Evolutionary conservation across 2,113 vertebrate species (phyloP), one percentile per base, ranked within the genome.

Genomic region (Sphyrna mokarran): DNA sequence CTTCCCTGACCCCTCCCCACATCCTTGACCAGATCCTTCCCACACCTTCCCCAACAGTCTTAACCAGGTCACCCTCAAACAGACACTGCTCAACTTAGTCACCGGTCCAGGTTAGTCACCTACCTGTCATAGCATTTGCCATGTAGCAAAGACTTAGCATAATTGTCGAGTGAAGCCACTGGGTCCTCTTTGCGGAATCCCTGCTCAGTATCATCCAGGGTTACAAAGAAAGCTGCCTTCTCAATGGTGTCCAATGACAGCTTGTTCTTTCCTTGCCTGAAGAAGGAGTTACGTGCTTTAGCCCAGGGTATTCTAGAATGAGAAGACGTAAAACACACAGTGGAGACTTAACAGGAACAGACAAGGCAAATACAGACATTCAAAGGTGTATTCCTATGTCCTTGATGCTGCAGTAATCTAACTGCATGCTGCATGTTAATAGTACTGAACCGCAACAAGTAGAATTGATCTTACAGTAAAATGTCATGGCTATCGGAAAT

Each of bases 101-200:
- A 10, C 0, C 0, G 13, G 8, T 54, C 83, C 83, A 85, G 16
- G n/a, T 26, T 11, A 16, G 78, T 20, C 72, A 13, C 96, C 10
- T 96, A 99, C 99, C 99, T 98, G 98, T 99, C 98, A 4, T 98
- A 98, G 97, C 99, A 99, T 96, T 97, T 98, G 33, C 99, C 99
- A 0, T 99, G 99, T 95, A 99, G 98, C 94, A 99, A 97, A 33
- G 99, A 98, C 95, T 99, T 99, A 97, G 98, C 98, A 0, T 99
- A 99, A 33, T 97, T 86, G 94, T 98, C 98, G 58, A 99, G 97
- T 23, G 98, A 99, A 90, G 96, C 96, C 66, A 96, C 4, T 1
- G 89, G 97, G 0, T 93, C 97, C 0, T 97, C 96, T 0, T 97
- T 96, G 85, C 97, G 96, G 1, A 98, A 98, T 96, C 97, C 97